Percentiles rank a stretch among this genome's conserved stretches.
Conservation (phyloP, 2,113 vertebrate species). For the Platycercus adscitus region DNA sequence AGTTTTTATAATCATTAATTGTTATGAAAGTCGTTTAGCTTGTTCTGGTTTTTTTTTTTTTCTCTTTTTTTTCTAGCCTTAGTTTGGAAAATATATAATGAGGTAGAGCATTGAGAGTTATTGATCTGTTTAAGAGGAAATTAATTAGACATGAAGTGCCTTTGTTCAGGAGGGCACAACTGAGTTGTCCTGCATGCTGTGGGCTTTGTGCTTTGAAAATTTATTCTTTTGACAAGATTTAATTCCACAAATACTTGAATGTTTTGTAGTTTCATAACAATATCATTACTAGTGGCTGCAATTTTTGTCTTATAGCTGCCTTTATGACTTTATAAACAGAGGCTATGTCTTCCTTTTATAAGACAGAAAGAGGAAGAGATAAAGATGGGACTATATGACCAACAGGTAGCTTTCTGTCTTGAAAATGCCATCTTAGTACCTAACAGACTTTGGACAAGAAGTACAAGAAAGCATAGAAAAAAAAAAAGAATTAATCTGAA, state of each 20-base stretch:
- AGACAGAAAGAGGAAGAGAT: constrained; percentile 38
- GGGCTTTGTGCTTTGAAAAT: constrained; percentile 57
- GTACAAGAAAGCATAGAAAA: not conserved
- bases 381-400: not conserved
- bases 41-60: not conserved
- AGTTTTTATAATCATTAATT: not conserved
- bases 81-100: not conserved
- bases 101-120: not conserved
- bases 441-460: not conserved
- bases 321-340: constrained; percentile 60
- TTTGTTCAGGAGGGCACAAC: constrained; percentile 14
- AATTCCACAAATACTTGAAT: constrained; percentile 5
- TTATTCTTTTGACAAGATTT: constrained; percentile 49
- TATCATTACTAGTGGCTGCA: constrained; percentile 1
- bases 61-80: not conserved
- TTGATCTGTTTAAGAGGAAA: constrained; percentile 44
- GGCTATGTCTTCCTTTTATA: constrained; percentile 16
- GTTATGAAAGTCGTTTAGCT: not conserved
- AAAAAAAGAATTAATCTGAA: not conserved
- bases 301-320: constrained; percentile 44
- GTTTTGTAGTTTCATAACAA: constrained; percentile 45
- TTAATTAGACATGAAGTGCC: constrained; percentile 32
- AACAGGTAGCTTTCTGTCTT: not conserved
- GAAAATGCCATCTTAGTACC: not conserved
- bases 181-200: constrained; percentile 4